phyloP scores from a whole-genome alignment of 2,888 invertebrate genomes.

The Tetranychus piercei region DNA sequence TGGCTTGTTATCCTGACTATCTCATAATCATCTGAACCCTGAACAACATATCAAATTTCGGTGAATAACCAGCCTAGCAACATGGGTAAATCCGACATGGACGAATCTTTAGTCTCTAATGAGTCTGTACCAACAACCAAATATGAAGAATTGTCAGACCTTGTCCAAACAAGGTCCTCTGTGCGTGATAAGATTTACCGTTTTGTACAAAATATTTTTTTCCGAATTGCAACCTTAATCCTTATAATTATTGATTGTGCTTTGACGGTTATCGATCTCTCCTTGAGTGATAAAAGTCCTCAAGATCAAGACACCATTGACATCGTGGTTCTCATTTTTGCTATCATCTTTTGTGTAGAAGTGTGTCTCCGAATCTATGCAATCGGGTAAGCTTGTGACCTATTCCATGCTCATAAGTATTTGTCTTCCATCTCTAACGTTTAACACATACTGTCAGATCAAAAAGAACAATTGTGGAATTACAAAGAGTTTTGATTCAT shows the following conservation, averaged over 20 bases:
- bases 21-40: not conserved
- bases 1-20: too few species aligned
- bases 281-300: constrained; percentile 18
- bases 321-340: constrained; percentile 33
- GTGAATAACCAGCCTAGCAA: not conserved
- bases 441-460: not conserved
- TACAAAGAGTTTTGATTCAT: too few species aligned
- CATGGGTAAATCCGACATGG: constrained; percentile 1
- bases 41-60: not conserved
- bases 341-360: constrained; percentile 35
- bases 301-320: constrained; percentile 27
- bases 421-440: not conserved
- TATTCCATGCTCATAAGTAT: constrained; percentile 2
- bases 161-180: not conserved
- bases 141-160: not conserved
- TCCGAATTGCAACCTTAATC: constrained; percentile 24
- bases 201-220: constrained; percentile 19
- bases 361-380: constrained; percentile 33
- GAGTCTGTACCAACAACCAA: not conserved
- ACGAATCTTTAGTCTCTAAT: not conserved
- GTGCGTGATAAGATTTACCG: constrained; percentile 15
- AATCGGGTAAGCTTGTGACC: constrained; percentile 31
- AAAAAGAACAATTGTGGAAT: too few species aligned
- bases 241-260: constrained; percentile 25
- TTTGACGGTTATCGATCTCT: constrained; percentile 25